These are phyloP conservation scores for Ptychodera flava DNA, from an alignment of 35 echinoderm and acorn worm species.

Conservation along the genomic window DNA sequence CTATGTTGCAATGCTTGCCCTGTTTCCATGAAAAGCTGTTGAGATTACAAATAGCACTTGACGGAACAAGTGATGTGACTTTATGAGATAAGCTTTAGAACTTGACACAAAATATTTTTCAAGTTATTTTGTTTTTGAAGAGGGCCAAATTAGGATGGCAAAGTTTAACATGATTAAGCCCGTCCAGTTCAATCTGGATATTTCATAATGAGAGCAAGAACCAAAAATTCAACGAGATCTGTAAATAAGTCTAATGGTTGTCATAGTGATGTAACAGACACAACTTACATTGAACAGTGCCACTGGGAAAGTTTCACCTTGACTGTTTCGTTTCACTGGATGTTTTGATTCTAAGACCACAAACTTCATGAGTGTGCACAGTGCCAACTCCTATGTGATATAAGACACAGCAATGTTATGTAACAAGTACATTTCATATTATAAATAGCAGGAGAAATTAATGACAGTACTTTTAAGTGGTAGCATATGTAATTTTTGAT, in stretches of 20 bases:
- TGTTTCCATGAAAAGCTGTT: too few species aligned
- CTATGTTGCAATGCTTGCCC: too few species aligned
- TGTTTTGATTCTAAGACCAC: constrained; percentile 45
- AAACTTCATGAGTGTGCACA: constrained; percentile 55
- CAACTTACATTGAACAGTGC: neutral
- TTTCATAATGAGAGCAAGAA: neutral
- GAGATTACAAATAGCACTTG: too few species aligned
- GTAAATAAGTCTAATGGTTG: too few species aligned
- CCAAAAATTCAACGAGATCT: neutral
- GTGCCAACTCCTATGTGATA: constrained; percentile 29
- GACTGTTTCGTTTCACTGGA: constrained; percentile 13
- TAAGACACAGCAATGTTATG: neutral
- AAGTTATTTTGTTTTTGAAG: neutral
- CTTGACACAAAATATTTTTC: too few species aligned
- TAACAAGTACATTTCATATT: neutral
- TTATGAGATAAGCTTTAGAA: too few species aligned
- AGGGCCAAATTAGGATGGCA: neutral
- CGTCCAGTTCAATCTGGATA: neutral
- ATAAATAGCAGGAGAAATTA: constrained; percentile 6
- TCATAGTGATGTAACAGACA: too few species aligned
- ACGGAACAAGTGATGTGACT: too few species aligned
- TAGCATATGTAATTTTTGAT: neutral
- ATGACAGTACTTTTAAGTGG: neutral
- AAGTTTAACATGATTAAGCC: neutral
- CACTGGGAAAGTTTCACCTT: constrained; percentile 19